Evolutionary conservation across 2,113 vertebrate species (phyloP).

Genomic region (Pseudopodoces humilis): DNA sequence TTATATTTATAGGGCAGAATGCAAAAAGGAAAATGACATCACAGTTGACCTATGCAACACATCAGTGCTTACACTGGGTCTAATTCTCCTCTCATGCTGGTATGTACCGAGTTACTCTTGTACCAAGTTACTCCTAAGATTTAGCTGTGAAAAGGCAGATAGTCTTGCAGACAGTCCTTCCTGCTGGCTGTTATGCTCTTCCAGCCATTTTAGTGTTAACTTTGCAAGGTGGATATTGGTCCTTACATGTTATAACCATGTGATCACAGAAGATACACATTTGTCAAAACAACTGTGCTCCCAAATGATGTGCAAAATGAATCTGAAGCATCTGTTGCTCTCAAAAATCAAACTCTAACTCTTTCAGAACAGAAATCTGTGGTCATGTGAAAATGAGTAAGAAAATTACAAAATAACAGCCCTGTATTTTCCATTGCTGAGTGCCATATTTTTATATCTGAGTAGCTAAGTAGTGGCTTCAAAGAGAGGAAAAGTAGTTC

Average conservation of each 20-base stretch:
- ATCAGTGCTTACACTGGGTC: background rate
- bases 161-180: background rate
- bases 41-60: background rate
- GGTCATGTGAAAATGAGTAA: background rate
- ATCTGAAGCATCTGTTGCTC: background rate
- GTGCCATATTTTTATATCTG: background rate
- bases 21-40: background rate
- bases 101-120: background rate
- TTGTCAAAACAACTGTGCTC: background rate
- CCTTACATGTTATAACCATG: background rate
- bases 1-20: background rate
- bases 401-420: background rate
- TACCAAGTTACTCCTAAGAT: background rate
- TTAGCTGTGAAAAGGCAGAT: background rate
- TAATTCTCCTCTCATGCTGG: background rate
- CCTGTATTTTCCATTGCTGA: background rate
- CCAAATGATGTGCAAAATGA: background rate
- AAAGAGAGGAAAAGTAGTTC: background rate
- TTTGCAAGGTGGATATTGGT: background rate
- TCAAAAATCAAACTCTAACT: background rate
- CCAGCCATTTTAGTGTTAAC: background rate
- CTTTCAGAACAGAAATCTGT: background rate
- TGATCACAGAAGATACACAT: background rate
- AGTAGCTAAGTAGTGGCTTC: conserved; percentile 2
- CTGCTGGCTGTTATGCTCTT: background rate